Evolutionary conservation across 2,888 invertebrate genomes (phyloP).

Genomic region (Hirtodrosophila duncani): DNA sequence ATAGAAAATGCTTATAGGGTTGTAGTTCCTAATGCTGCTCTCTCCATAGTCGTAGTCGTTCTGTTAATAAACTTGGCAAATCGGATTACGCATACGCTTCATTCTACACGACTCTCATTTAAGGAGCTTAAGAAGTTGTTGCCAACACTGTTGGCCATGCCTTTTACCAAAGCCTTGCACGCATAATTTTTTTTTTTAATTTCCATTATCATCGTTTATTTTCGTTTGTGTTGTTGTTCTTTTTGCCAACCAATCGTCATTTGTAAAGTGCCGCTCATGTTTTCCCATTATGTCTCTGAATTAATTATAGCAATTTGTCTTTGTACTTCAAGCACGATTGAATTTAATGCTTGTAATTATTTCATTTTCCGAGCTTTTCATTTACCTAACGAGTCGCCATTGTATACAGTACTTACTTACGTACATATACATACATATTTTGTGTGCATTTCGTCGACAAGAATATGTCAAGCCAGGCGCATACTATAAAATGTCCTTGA

Average conservation of each 20-base stretch:
- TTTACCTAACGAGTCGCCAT: constrained; percentile 36
- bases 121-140: constrained; percentile 49
- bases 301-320: constrained; percentile 38
- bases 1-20: background rate
- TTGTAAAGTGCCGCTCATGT: constrained; percentile 33
- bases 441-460: constrained; percentile 34
- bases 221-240: no score
- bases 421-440: constrained; percentile 37
- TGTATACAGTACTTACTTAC: constrained; percentile 19
- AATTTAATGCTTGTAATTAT: constrained; percentile 38
- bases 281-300: constrained; percentile 21
- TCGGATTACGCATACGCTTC: constrained; percentile 64
- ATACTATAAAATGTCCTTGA: constrained; percentile 61
- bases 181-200: constrained; percentile 1
- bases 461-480: constrained; percentile 41
- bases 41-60: background rate
- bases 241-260: no score
- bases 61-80: constrained; percentile 61
- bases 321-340: constrained; percentile 24
- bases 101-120: constrained; percentile 45
- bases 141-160: constrained; percentile 11
- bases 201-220: constrained; percentile 6
- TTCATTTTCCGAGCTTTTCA: constrained; percentile 36
- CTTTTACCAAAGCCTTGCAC: no score
- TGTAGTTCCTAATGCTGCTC: background rate